Conservation (phyloP, 2,888 invertebrate genomes). For the Pristionchus japonicus region DNA sequence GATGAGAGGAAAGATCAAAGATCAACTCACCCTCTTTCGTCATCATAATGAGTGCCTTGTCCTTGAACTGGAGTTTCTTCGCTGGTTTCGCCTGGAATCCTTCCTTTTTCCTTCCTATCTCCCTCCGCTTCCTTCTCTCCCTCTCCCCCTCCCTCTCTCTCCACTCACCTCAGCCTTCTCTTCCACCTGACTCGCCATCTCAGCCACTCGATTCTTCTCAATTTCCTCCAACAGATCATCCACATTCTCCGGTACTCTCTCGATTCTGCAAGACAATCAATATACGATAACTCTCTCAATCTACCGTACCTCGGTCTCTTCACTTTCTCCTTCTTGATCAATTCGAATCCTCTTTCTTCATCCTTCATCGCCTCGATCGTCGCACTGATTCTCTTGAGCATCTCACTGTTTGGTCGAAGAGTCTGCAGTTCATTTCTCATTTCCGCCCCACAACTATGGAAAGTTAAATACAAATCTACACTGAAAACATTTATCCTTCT, state of each 20-base stretch:
- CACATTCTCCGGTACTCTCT: conserved; percentile 39
- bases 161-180: not conserved
- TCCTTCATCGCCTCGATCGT: conserved; percentile 23
- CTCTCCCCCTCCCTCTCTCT: not conserved
- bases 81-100: not conserved
- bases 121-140: not conserved
- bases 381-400: not conserved
- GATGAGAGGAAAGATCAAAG: not conserved
- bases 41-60: conserved; percentile 13
- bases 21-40: not conserved
- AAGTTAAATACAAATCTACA: too few relatives aligned
- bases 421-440: not conserved
- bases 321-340: conserved; percentile 38
- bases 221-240: conserved; percentile 43
- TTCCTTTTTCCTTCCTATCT: too few relatives aligned
- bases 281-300: not conserved
- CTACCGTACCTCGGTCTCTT: conserved; percentile 38
- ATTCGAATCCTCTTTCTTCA: conserved; percentile 39
- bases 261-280: conserved; percentile 8
- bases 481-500: too few relatives aligned
- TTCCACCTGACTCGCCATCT: not conserved
- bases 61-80: conserved; percentile 25
- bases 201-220: conserved; percentile 8
- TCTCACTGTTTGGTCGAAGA: conserved; percentile 12
- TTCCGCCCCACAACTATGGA: too few relatives aligned